Base-by-base conservation (phyloP, 1,140 invertebrate genomes). In the Ridgeia piscesae region DNA sequence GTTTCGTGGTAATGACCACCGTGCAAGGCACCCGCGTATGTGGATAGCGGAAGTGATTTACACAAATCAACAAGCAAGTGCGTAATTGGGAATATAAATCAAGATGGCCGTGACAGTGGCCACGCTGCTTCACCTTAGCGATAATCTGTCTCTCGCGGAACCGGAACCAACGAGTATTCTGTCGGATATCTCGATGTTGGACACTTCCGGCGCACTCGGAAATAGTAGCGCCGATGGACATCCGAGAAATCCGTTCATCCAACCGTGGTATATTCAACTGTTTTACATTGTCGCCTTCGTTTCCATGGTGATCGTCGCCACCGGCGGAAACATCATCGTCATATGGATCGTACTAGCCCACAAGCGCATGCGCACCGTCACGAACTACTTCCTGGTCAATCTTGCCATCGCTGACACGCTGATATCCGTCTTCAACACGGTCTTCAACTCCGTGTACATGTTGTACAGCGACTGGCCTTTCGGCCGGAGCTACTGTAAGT, bases 331-430 rank as follows among this genome's bases (percentile, higher is more conserved):
- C 95, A 96, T 99, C 58, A 98, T 99, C 93, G 98, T 99, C 89
- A 98, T 99, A 94, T 99, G 98, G 98, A 99, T 99, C 93, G 98
- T 99, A 2, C 95, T 99, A 88, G 97, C 98, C 31, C 96, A 97
- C 96, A 97, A 98, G 93, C 96, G 98, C 92, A 99, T 99, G 98
- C 96, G 98, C 90, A 99, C 98, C 0, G 98, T 99, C 4, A 99
- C 98, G 91, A 99, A 99, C 96, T 99, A 99, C 95, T 99, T 99
- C 95, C 96, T 99, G 90, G 98, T 99, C n/a, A 99, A 99, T 95
- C 96, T 99, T 89, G 98, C 98, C 92, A 97, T 98, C 34, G 98
- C 99, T 31, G 98, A 99, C 95, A 97, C 98, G 34, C 97, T 99
- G 96, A 98, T 99, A 94, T 98, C 98, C 0, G 97, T 98, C 0